Percentiles rank a stretch among this genome's conserved stretches.
phyloP scores from a whole-genome alignment of 2,888 invertebrate species.

The Phortica okadai region DNA sequence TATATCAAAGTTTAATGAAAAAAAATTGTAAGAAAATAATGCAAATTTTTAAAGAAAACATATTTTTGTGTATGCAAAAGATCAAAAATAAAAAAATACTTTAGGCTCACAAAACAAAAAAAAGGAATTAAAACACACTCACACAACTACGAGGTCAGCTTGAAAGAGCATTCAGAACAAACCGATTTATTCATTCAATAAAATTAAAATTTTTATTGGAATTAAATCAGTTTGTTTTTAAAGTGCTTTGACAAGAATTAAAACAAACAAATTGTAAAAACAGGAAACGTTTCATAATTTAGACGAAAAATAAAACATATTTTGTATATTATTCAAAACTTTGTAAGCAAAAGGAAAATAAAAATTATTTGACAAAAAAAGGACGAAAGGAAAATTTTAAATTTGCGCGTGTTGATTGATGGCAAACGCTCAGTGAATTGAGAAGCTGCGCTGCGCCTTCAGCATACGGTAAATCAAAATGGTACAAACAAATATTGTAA shows the following conservation, averaged over 20 bases:
- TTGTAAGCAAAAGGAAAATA: not conserved
- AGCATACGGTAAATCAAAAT: not conserved
- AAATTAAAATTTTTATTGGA: no score
- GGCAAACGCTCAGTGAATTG: constrained; percentile 38
- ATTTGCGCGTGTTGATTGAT: constrained; percentile 42
- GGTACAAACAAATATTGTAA: constrained; percentile 20
- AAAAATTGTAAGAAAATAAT: constrained; percentile 49
- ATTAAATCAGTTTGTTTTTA: no score
- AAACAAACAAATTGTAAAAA: constrained; percentile 33
- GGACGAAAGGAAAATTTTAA: constrained; percentile 43
- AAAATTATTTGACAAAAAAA: constrained; percentile 40
- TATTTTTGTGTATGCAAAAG: no score
- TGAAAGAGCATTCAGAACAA: no score
- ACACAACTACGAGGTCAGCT: no score
- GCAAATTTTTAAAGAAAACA: constrained; percentile 44
- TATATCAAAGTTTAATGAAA: no score
- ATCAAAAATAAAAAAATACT: no score
- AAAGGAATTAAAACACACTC: constrained; percentile 46
- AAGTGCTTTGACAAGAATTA: no score
- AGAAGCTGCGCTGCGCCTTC: not conserved
- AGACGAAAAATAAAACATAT: no score
- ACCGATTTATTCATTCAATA: no score
- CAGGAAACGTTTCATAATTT: not conserved
- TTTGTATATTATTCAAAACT: no score
- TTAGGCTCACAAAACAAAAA: no score